Evolutionary conservation across 2,888 invertebrate species (phyloP).

Genomic region (Cheilosia soror): DNA sequence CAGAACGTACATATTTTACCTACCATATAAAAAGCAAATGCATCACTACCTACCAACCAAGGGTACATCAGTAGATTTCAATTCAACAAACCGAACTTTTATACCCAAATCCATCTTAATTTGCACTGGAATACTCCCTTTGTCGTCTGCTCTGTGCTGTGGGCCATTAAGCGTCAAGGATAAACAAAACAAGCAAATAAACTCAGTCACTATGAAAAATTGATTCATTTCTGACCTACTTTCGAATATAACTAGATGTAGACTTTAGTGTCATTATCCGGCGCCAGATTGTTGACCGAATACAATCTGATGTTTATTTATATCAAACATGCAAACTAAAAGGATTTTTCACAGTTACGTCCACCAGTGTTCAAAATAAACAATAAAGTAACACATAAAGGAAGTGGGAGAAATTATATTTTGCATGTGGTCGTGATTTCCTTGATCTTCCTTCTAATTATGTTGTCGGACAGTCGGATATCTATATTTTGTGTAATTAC

Average conservation of each 20-base stretch:
- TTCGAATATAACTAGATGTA: conserved; percentile 6
- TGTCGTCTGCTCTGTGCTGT: conserved; percentile 1
- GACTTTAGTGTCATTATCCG: conserved; percentile 23
- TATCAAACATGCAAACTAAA: not conserved
- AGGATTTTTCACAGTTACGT: not conserved
- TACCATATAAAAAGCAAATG: no score
- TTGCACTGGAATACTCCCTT: not conserved
- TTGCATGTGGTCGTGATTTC: no score
- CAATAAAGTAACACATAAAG: not conserved
- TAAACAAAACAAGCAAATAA: not conserved
- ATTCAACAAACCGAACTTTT: not conserved
- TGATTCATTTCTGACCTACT: conserved; percentile 38
- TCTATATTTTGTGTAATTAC: no score
- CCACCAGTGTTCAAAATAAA: not conserved
- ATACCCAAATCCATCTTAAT: conserved; percentile 6
- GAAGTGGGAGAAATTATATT: no score
- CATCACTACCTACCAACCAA: no score
- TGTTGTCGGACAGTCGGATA: no score
- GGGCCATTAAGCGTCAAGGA: conserved; percentile 23
- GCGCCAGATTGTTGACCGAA: conserved; percentile 32
- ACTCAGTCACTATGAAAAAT: conserved; percentile 13
- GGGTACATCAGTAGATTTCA: no score
- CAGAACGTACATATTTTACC: no score
- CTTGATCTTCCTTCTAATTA: no score
- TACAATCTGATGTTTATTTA: conserved; percentile 5